Percentiles rank a stretch among this genome's conserved stretches.
phyloP scores from a whole-genome alignment of 2,113 vertebrate species.

The Callorhinus ursinus region DNA sequence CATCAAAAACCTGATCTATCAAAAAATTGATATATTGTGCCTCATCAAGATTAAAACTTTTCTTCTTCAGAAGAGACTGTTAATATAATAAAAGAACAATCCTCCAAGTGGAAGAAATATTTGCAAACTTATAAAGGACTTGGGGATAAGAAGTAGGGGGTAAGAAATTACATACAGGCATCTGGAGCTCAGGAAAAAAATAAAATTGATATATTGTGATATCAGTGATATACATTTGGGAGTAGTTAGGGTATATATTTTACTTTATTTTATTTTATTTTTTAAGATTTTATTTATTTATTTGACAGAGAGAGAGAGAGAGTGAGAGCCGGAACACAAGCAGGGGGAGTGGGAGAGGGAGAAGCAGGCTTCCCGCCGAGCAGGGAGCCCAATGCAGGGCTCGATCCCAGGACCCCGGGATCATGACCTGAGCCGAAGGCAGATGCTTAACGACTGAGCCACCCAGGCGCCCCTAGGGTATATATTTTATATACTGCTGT shows the following conservation, averaged over 20 bases:
- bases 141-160: not conserved
- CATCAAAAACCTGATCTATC: not conserved
- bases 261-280: too few relatives aligned
- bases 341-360: too few relatives aligned
- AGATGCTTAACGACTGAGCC: too few relatives aligned
- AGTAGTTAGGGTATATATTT: not conserved
- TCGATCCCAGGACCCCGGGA: too few relatives aligned
- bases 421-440: too few relatives aligned
- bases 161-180: not conserved
- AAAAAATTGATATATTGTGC: not conserved
- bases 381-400: too few relatives aligned
- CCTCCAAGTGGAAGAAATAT: not conserved
- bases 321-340: too few relatives aligned
- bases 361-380: too few relatives aligned
- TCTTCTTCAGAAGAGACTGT: not conserved
- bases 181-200: not conserved
- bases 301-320: too few relatives aligned
- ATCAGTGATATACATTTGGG: not conserved
- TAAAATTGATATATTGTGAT: not conserved
- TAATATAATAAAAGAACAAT: not conserved
- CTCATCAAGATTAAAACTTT: not conserved
- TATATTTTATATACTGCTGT: not conserved
- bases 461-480: not conserved
- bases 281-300: too few relatives aligned
- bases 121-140: conserved; percentile 10